Base-by-base conservation (phyloP, 2,113 vertebrate species). In the Anguilla japonica region DNA sequence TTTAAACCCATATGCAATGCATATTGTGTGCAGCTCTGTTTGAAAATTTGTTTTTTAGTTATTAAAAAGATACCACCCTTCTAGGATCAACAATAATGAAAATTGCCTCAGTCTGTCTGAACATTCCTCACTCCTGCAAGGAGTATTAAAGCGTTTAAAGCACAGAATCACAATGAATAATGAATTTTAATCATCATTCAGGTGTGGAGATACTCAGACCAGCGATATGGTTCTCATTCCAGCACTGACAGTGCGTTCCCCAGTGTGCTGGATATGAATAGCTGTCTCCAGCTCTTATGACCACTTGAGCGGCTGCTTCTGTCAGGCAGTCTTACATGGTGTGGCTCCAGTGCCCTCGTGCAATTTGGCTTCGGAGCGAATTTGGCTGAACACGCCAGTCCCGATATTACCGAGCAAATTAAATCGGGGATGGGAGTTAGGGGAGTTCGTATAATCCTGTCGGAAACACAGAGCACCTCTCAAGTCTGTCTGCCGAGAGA, bases 371-470 rank as follows among this genome's bases (percentile, higher is more conserved):
- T 95, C 95, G 94, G 92, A 94, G 93, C 93, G 94, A 95, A 94
- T 94, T 93, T 94, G 91, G 93, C 94, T 93, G 92, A 95, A 95
- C 93, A 93, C 91, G 95, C 93, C 95, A 95, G 94, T 95, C 94
- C 94, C 95, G 92, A 96, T 96, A 95, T 95, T 95, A 95, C 94
- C 94, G 94, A 94, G 94, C 95, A 95, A 95, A 96, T 96, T 95
- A 95, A 96, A 95, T 95, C 94, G 94, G 89, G 86, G 90, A 90
- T n/a, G 84, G 85, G 91, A 88, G 91, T 83, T 90, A 53, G 14
- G 82, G 86, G 86, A 46, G 86, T 85, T 82, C 85, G 85, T 67
- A 83, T 67, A 39, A 46, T 86, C 84, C 90, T 91, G 91, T 90
- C 90, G 91, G 86, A 89, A 46, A 53, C 89, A 89, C 84, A 81